Base-by-base conservation (phyloP, 2,113 vertebrate species). In the Silurus meridionalis region DNA sequence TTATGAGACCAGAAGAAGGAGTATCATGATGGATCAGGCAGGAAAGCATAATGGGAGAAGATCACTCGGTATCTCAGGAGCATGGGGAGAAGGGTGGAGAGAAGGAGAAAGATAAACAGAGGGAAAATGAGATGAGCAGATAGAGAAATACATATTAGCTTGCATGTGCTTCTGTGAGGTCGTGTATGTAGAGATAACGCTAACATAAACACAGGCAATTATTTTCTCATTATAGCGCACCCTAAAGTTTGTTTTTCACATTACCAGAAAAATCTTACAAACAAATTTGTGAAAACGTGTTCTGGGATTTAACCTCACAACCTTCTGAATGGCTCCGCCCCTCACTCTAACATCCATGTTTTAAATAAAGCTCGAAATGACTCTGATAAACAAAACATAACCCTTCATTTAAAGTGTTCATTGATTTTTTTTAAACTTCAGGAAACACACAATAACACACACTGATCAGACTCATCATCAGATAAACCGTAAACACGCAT, bases 391-490 rank as follows among this genome's bases (percentile, higher is more conserved):
- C n/a, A 71, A 5, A 69, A n/a, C 53, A 7, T 4, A n/a, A 37
- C 14, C 66, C 5, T 15, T 61, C 48, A 53, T 4, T 53, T 15
- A 9, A 78, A 85, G 28, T 23, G n/a, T 8, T 19, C 2, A 86
- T 81, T 8, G 55, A 86, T 81, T 72, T 81, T 81, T 72, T 81
- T 28, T 71, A 80, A 85, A 69, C 37, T n/a, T 19, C 50, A 71
- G 25, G 3, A 37, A 80, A 28, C 52, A 21, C 4, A n/a, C 21
- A 37, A 17, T 69, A 17, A 69, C 28, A 37, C 10, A 25, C 28
- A 37, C 28, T 10, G 48, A 55, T 55, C 63, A 17, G 50, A 77
- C 25, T 28, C 1, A 15, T n/a, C 48, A 52, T 85, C 37, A 37
- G 1, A 37, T 2, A 37, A 37, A 37, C 37, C 37, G 37, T 37